A percentile compares a stretch with the other conserved stretches of the same genome.
phyloP scores from a whole-genome alignment of 2,797 vertebrate genomes.

The Catostomus latipinnis region DNA sequence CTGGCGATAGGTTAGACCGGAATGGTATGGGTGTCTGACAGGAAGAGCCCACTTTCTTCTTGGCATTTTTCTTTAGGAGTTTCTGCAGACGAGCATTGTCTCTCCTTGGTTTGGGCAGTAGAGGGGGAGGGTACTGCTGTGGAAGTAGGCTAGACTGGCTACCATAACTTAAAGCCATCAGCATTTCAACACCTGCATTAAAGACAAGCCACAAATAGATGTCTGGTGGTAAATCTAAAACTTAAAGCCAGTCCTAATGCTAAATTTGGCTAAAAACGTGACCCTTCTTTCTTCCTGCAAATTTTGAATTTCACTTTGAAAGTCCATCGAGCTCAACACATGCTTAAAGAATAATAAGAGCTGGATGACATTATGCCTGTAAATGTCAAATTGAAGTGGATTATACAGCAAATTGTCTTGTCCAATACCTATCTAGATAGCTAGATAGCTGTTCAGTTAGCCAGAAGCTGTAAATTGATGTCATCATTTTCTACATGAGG shows the following conservation, averaged over 20 bases:
- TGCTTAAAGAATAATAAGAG: background rate
- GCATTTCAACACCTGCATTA: slow-evolving; percentile 74
- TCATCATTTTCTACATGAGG: no score
- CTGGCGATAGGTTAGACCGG: slow-evolving; percentile 88
- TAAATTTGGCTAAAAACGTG: background rate
- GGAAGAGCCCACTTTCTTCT: slow-evolving; percentile 75
- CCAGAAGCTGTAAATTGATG: no score
- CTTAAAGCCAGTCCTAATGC: background rate
- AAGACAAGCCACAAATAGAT: slow-evolving; percentile 35
- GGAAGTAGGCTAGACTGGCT: slow-evolving; percentile 67
- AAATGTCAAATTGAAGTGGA: no score
- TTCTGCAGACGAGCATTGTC: slow-evolving; percentile 90
- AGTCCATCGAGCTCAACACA: background rate
- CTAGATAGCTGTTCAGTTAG: no score
- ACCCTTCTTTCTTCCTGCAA: background rate
- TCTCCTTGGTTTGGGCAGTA: slow-evolving; percentile 89
- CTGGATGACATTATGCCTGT: background rate
- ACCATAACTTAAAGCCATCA: slow-evolving; percentile 80
- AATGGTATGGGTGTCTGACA: slow-evolving; percentile 80
- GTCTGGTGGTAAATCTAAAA: slow-evolving; percentile 16
- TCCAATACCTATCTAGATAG: no score
- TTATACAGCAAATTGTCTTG: no score
- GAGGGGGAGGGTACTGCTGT: slow-evolving; percentile 82
- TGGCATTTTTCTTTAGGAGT: slow-evolving; percentile 86
- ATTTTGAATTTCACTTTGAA: background rate